phyloP scores from a whole-genome alignment of 92 coral and sea anemone genomes.

The Paramuricea clavata region DNA sequence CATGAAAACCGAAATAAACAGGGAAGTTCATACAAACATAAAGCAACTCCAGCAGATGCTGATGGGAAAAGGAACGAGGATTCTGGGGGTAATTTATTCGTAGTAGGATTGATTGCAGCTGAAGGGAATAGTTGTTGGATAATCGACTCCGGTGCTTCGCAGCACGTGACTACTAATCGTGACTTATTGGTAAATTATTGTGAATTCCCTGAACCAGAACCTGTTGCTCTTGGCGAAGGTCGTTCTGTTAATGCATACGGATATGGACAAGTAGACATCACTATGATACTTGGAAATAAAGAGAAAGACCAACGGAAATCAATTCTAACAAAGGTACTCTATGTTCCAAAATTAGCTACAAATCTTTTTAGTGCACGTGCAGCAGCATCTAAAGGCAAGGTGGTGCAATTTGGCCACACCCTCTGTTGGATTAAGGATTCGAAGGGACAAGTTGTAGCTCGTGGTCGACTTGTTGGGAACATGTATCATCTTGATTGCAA shows the following conservation, averaged over 20 bases:
- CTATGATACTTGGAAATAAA: slow-evolving; percentile 22
- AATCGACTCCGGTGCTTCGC: slow-evolving; percentile 56
- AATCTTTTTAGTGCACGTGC: too few species aligned
- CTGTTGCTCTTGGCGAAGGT: slow-evolving; percentile 59
- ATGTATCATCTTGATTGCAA: too few species aligned
- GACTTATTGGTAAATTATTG: slow-evolving; percentile 51
- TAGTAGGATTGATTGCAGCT: slow-evolving; percentile 30
- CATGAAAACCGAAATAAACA: not conserved
- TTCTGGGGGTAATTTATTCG: slow-evolving; percentile 50
- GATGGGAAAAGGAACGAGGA: slow-evolving; percentile 60
- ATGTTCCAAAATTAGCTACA: too few species aligned
- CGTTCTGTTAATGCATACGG: slow-evolving; percentile 68
- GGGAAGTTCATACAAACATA: slow-evolving; percentile 35
- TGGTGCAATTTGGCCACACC: too few species aligned
- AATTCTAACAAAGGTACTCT: too few species aligned
- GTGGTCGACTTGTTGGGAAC: too few species aligned
- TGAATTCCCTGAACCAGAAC: slow-evolving; percentile 54
- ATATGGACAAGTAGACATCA: slow-evolving; percentile 65
- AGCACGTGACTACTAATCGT: slow-evolving; percentile 63
- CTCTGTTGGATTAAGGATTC: too few species aligned
- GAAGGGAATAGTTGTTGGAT: slow-evolving; percentile 24
- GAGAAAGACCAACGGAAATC: too few species aligned
- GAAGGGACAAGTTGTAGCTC: too few species aligned
- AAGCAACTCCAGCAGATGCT: slow-evolving; percentile 30
- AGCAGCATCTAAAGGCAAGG: too few species aligned